Percentiles rank a stretch among this genome's conserved stretches.
phyloP scores from a whole-genome alignment of 2,888 invertebrate genomes.

The Molorchus minor region DNA sequence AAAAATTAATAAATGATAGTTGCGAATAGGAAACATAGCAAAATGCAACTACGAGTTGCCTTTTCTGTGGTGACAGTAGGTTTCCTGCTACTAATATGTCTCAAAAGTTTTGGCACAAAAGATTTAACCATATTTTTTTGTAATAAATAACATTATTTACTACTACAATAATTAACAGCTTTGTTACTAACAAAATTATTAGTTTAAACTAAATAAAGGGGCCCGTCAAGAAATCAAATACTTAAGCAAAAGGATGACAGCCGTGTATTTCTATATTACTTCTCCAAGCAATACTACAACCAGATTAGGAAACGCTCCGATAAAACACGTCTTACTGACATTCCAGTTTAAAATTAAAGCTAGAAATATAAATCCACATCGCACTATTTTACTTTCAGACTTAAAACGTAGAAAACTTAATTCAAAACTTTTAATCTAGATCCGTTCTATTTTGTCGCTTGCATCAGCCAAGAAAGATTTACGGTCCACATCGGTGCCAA shows the following conservation, averaged over 20 bases:
- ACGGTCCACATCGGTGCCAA: constrained; percentile 10
- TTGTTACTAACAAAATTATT: too few species aligned
- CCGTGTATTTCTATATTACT: constrained; percentile 15
- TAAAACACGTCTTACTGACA: constrained; percentile 23
- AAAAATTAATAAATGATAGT: too few species aligned
- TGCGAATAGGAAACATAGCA: too few species aligned
- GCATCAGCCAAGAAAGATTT: constrained; percentile 6
- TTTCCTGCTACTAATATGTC: too few species aligned
- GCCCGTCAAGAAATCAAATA: too few species aligned
- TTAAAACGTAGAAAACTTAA: constrained; percentile 1
- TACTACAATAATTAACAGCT: too few species aligned
- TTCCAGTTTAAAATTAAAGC: constrained; percentile 11
- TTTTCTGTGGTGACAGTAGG: too few species aligned
- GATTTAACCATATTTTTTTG: too few species aligned
- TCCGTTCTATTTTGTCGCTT: constrained; percentile 19
- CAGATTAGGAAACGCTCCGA: constrained; percentile 20
- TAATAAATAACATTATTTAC: too few species aligned
- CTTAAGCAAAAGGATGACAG: background rate
- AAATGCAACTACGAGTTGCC: too few species aligned
- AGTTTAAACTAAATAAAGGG: too few species aligned
- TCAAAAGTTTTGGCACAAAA: too few species aligned
- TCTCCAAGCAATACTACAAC: constrained; percentile 8
- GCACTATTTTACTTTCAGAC: constrained; percentile 1
- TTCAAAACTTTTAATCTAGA: constrained; percentile 24
- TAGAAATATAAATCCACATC: constrained; percentile 12